Evolutionary conservation across 2,888 invertebrate species (phyloP).

Genomic region (Nomada flava): DNA sequence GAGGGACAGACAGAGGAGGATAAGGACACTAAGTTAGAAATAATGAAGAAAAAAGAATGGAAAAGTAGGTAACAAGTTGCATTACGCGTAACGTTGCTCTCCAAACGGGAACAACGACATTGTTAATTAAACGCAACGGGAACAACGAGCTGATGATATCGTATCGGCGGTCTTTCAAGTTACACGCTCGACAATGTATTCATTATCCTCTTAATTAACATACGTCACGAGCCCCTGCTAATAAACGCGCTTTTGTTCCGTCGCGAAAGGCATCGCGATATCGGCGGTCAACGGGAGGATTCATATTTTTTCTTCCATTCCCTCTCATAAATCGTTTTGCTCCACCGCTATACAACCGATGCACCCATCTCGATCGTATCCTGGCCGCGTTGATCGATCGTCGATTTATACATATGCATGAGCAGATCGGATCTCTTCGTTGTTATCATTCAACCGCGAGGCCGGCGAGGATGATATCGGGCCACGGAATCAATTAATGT

Average conservation of each 20-base stretch:
- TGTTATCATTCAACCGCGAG: constrained; percentile 54
- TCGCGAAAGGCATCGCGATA: constrained; percentile 24
- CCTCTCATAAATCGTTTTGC: constrained; percentile 48
- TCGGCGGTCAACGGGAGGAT: background rate
- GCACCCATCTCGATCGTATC: background rate
- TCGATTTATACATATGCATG: constrained; percentile 54
- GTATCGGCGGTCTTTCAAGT: constrained; percentile 26
- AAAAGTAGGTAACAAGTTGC: background rate
- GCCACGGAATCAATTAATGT: constrained; percentile 61
- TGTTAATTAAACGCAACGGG: constrained; percentile 48
- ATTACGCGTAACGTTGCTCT: background rate
- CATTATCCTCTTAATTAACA: constrained; percentile 57
- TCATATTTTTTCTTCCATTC: constrained; percentile 29
- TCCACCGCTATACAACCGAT: background rate
- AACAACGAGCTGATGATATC: constrained; percentile 22
- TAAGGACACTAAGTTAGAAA: background rate
- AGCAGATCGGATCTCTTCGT: constrained; percentile 51
- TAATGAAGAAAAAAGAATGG: background rate
- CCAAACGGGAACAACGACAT: constrained; percentile 13
- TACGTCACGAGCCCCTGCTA: constrained; percentile 33
- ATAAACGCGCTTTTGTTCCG: constrained; percentile 41
- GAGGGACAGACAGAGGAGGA: background rate
- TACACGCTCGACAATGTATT: constrained; percentile 33
- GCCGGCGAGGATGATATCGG: constrained; percentile 40
- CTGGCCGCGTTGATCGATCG: background rate